A percentile compares a stretch with the other conserved stretches of the same genome.
Evolutionary conservation across 2,797 vertebrate genomes (phyloP).

Genomic region (Sarcoramphus papa): DNA sequence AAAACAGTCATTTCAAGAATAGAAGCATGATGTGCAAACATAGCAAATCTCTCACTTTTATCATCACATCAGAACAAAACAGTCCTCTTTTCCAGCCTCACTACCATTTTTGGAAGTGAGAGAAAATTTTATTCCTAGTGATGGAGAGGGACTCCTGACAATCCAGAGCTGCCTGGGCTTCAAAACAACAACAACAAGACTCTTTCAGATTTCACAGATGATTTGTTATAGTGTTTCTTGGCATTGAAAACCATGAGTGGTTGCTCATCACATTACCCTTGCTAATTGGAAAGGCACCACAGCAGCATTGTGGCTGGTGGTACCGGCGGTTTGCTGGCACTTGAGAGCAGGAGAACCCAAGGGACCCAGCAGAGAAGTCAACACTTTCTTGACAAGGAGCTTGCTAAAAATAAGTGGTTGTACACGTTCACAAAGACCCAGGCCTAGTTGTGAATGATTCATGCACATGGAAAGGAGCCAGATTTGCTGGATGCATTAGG

Average conservation of each 20-base stretch:
- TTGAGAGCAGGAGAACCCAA: neutral
- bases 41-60: neutral
- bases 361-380: neutral
- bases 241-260: neutral
- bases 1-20: neutral
- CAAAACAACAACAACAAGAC: neutral
- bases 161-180: neutral
- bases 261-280: neutral
- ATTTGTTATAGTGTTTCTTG: neutral
- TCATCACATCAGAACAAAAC: neutral
- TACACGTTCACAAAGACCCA: neutral
- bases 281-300: neutral
- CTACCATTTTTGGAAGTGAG: conserved; percentile 20
- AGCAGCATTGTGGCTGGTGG: neutral
- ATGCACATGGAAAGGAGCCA: neutral
- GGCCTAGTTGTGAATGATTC: neutral
- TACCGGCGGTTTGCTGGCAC: neutral
- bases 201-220: neutral
- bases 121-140: neutral
- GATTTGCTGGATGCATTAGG: neutral
- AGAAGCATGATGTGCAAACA: neutral
- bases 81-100: neutral
- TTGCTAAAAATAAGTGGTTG: conserved; percentile 9
- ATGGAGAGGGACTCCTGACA: neutral
- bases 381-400: neutral